phyloP scores from a whole-genome alignment of 1,140 invertebrate genomes.

The Trachelipus rathkii region DNA sequence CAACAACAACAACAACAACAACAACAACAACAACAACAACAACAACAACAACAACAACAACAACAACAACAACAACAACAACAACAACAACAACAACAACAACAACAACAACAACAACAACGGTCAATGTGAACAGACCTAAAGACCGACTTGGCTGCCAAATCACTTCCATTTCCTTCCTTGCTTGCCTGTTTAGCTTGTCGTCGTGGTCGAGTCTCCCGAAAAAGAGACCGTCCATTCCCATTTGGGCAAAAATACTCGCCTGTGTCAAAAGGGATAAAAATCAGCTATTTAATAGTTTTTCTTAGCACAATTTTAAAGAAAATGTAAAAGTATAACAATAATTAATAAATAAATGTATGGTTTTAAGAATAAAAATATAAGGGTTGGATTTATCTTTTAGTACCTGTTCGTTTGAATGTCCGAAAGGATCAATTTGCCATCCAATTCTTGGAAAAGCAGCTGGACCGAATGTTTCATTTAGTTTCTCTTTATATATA shows the following conservation, averaged over 20 bases:
- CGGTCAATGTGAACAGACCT: constrained; percentile 44
- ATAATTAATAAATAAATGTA: no score
- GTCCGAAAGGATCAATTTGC: constrained; percentile 67
- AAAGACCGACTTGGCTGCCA: constrained; percentile 57
- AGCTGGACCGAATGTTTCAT: constrained; percentile 60
- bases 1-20: no score
- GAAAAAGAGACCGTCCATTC: constrained; percentile 62
- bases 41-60: no score
- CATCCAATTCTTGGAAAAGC: constrained; percentile 58
- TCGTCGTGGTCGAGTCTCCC: constrained; percentile 60
- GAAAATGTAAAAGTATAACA: no score
- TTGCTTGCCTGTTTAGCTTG: constrained; percentile 47
- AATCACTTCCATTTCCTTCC: constrained; percentile 58
- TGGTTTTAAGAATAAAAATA: no score
- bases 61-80: background rate
- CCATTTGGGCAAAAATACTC: constrained; percentile 58
- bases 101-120: background rate
- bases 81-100: background rate
- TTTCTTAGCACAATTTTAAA: no score
- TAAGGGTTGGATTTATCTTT: no score
- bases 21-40: no score
- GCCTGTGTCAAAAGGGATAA: constrained; percentile 54
- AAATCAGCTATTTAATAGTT: no score
- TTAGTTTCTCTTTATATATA: constrained; percentile 46
- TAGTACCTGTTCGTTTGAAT: constrained; percentile 57